Percentiles rank a stretch among this genome's conserved stretches.
phyloP scores from a whole-genome alignment of 1,140 invertebrate species.

The Ptiloglossa arizonensis region DNA sequence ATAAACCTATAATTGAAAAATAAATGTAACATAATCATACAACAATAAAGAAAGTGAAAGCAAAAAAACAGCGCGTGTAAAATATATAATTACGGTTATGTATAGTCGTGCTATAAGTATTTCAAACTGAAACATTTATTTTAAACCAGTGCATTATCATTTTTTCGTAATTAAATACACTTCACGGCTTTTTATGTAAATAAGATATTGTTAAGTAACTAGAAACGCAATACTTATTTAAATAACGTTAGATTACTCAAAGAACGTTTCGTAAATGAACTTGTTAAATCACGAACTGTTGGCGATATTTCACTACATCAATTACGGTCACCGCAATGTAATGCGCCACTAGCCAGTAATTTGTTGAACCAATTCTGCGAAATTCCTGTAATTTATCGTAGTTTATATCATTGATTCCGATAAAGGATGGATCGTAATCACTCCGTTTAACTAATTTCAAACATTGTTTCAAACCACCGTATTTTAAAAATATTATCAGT shows the following conservation, averaged over 20 bases:
- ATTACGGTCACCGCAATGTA: constrained; percentile 60
- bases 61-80: too few species aligned
- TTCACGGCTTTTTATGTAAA: neutral
- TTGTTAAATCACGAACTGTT: constrained; percentile 56
- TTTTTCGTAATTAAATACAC: too few species aligned
- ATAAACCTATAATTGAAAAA: too few species aligned
- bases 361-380: constrained; percentile 54
- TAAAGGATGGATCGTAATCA: constrained; percentile 4
- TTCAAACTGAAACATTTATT: too few species aligned
- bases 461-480: neutral
- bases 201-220: neutral
- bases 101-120: too few species aligned
- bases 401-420: constrained; percentile 32
- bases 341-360: constrained; percentile 52
- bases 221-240: neutral
- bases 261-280: constrained; percentile 47
- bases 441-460: neutral
- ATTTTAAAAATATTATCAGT: neutral
- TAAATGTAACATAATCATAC: too few species aligned
- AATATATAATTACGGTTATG: too few species aligned
- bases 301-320: constrained; percentile 58
- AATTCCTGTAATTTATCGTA: constrained; percentile 62
- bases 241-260: neutral
- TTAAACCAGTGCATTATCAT: too few species aligned
- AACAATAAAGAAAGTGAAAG: too few species aligned